These are phyloP conservation scores for Drosophila murphyi DNA, from an alignment of 1,140 invertebrate species.

Conservation along the genomic window DNA sequence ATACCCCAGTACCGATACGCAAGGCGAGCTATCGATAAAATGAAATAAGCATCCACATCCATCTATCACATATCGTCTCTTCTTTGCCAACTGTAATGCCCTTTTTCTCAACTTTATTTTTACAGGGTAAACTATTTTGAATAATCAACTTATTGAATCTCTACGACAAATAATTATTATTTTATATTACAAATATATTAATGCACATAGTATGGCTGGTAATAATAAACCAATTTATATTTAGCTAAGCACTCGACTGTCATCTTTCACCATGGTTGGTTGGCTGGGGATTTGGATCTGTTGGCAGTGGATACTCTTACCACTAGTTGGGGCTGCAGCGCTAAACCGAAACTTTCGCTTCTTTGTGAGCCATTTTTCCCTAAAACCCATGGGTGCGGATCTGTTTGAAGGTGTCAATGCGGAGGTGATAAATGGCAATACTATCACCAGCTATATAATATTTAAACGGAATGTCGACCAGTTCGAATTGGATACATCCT, in stretches of 20 bases:
- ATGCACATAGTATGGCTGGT: background rate
- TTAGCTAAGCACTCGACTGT: background rate
- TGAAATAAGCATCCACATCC: too few relatives aligned
- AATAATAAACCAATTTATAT: background rate
- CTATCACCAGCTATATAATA: constrained; percentile 15
- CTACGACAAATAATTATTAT: too few relatives aligned
- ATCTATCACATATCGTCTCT: too few relatives aligned
- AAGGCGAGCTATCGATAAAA: too few relatives aligned
- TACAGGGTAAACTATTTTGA: too few relatives aligned
- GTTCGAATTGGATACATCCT: constrained; percentile 25
- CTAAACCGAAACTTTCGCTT: constrained; percentile 18
- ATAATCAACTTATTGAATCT: too few relatives aligned
- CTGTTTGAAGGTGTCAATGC: constrained; percentile 24
- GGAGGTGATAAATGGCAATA: constrained; percentile 26
- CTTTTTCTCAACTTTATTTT: too few relatives aligned
- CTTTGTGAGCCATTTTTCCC: constrained; percentile 8
- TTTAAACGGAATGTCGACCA: constrained; percentile 22
- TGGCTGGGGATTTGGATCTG: background rate
- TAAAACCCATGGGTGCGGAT: constrained; percentile 14
- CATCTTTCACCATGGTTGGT: constrained; percentile 4
- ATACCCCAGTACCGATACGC: too few relatives aligned
- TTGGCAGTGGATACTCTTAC: background rate
- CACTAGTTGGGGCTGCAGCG: background rate
- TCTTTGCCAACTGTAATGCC: too few relatives aligned
- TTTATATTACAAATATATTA: background rate